Evolutionary conservation across 64 coral and sea anemone genomes (phyloP).

Genomic region (Hydrozoanthus tunicans): DNA sequence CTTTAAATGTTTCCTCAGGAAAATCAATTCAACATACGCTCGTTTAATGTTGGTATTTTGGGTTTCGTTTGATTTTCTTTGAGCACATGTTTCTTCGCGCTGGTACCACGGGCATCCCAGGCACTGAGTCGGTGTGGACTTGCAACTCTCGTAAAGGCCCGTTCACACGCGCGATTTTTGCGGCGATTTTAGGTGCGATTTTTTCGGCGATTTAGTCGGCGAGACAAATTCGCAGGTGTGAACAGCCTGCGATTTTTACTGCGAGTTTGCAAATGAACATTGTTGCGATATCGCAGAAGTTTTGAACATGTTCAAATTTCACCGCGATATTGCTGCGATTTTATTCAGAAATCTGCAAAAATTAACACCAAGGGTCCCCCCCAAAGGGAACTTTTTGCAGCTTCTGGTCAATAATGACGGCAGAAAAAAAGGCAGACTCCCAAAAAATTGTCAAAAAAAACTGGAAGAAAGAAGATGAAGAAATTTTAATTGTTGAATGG

Average conservation of each 20-base stretch:
- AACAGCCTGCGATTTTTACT: conserved; percentile 48
- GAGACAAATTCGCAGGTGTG: conserved; percentile 38
- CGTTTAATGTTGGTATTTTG: too few relatives aligned
- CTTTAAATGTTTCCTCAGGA: too few relatives aligned
- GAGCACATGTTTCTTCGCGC: too few relatives aligned
- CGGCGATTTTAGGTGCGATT: conserved; percentile 24
- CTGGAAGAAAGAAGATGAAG: neutral
- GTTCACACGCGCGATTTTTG: too few relatives aligned
- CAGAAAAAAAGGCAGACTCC: conserved; percentile 21
- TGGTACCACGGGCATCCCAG: too few relatives aligned
- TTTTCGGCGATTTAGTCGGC: neutral
- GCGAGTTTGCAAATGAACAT: conserved; percentile 31
- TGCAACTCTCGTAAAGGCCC: too few relatives aligned
- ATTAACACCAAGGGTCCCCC: conserved; percentile 13
- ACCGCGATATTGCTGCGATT: too few relatives aligned
- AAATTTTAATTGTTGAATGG: conserved; percentile 15
- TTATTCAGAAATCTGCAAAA: conserved; percentile 15
- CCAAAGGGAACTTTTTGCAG: conserved; percentile 20
- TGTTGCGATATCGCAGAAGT: neutral
- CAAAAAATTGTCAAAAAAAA: conserved; percentile 19
- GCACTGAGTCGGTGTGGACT: too few relatives aligned
- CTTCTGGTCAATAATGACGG: conserved; percentile 26
- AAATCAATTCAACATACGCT: too few relatives aligned
- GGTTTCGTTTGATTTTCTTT: too few relatives aligned
- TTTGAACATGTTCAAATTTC: neutral